Percentiles rank a stretch among this genome's conserved stretches.
Conservation (phyloP, 2,888 invertebrate genomes). For the Apamea crenata region DNA sequence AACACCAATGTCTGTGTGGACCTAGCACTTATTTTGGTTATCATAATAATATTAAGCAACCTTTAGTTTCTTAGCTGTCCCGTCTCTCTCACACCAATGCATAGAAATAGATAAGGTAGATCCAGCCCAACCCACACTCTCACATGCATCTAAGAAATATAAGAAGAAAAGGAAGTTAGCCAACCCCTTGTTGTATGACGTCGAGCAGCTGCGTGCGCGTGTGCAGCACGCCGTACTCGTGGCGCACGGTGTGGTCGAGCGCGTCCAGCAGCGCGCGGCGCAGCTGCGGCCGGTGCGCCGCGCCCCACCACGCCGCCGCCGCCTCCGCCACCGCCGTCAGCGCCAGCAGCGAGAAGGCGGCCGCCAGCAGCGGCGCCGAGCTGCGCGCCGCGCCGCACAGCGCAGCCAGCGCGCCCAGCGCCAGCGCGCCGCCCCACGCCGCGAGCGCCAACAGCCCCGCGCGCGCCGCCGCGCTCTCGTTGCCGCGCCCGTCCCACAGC, state of each 20-base stretch:
- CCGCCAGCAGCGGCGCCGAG: slow-evolving; percentile 81
- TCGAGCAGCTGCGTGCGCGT: slow-evolving; percentile 82
- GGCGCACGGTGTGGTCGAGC: slow-evolving; percentile 76
- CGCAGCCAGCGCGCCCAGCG: slow-evolving; percentile 78
- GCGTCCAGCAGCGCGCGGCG: slow-evolving; percentile 76
- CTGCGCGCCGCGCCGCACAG: slow-evolving; percentile 77
- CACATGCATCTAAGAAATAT: background rate
- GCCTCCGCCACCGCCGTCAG: slow-evolving; percentile 83
- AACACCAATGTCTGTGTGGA: no score
- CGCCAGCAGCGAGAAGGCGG: slow-evolving; percentile 82
- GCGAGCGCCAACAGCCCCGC: slow-evolving; percentile 81
- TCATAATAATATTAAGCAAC: background rate
- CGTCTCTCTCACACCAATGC: background rate
- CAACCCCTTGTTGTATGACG: slow-evolving; percentile 82
- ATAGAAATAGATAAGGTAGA: background rate
- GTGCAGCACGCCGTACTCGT: slow-evolving; percentile 80
- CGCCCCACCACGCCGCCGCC: slow-evolving; percentile 86
- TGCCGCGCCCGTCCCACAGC: slow-evolving; percentile 82
- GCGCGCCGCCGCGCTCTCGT: slow-evolving; percentile 78
- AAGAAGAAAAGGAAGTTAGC: slow-evolving; percentile 29
- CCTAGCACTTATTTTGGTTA: background rate
- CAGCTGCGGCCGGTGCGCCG: slow-evolving; percentile 82
- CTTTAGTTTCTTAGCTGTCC: background rate
- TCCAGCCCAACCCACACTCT: no score
- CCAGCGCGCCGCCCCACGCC: slow-evolving; percentile 81